A percentile compares a stretch with the other conserved stretches of the same genome.
Evolutionary conservation across 2,797 vertebrate genomes (phyloP).

Genomic region (Echiichthys vipera): DNA sequence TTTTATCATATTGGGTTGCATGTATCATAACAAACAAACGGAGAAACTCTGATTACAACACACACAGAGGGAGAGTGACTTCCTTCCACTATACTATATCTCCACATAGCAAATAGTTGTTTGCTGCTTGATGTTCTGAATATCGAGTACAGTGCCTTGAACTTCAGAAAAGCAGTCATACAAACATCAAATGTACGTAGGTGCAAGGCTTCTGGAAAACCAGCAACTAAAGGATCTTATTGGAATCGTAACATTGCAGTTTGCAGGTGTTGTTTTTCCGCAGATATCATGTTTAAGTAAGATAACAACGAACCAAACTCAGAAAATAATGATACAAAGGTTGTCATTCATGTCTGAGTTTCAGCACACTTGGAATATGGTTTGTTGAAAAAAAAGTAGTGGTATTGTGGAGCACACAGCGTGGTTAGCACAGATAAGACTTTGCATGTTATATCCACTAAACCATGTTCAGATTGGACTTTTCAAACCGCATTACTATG

Average conservation of each 20-base stretch:
- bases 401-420: neutral
- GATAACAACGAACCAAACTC: neutral
- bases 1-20: too few species aligned
- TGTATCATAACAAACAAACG: too few species aligned
- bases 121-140: too few species aligned
- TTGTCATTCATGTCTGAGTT: neutral
- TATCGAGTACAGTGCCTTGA: too few species aligned
- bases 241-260: neutral
- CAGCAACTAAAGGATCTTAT: neutral
- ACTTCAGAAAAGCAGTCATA: neutral
- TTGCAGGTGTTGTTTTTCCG: neutral
- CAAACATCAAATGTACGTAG: too few species aligned
- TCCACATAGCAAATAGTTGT: too few species aligned
- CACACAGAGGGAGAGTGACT: too few species aligned
- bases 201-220: neutral
- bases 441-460: neutral
- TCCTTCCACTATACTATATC: too few species aligned
- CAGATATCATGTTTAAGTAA: neutral
- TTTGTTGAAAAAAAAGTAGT: neutral
- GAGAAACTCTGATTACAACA: too few species aligned
- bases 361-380: neutral
- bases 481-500: conserved; percentile 45
- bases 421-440: conserved; percentile 1
- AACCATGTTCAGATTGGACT: conserved; percentile 13
- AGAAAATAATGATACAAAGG: neutral